Evolutionary conservation across 1,140 invertebrate species (phyloP), one percentile per base, ranked within the genome.

Genomic region (Diabrotica undecimpunctata): DNA sequence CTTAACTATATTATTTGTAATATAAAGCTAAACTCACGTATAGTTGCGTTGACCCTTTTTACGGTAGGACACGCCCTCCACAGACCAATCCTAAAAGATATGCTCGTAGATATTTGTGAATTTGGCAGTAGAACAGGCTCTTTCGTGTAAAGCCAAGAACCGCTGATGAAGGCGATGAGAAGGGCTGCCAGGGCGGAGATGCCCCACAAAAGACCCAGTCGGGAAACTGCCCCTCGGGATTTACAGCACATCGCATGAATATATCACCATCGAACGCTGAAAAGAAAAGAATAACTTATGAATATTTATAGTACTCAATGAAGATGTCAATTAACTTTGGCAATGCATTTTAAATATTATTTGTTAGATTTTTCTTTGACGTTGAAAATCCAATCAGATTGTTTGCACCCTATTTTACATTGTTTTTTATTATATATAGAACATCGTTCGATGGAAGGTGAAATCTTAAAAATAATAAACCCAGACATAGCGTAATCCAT

Each of bases 21-120:
- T 25, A 25, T 25, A 25, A 25, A 25, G 25, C 25, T 4, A 6
- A 12, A 62, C 78, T 79, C 72, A 79, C 78, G 76, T 74, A 77
- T 76, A 13, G 76, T 72, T 14, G 66, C 67, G 67, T 79, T 78
- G 66, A 78, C 70, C 61, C 68, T 70, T 64, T 76, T 75, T n/a
- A 79, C 71, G 13, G 74, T 74, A 7, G 82, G 82, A 71, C 82
- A 83, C n/a, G 81, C 79, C 53, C 79, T 73, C 82, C 82, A 83
- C 61, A 83, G 71, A 55, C 82, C 82, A 53, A 83, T 82, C 9
- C 76, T 74, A 67, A 83, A 82, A 25, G 66, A 74, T 51, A 81
- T 78, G 55, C 77, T 75, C 10, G 79, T 81, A 37, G 77, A 81
- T 38, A 78, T 61, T 41, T 72, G 57, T 59, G 76, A 74, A 65